A percentile compares a stretch with the other conserved stretches of the same genome.
Conservation (phyloP, 1,140 invertebrate species). For the Agraylea sexmaculata region DNA sequence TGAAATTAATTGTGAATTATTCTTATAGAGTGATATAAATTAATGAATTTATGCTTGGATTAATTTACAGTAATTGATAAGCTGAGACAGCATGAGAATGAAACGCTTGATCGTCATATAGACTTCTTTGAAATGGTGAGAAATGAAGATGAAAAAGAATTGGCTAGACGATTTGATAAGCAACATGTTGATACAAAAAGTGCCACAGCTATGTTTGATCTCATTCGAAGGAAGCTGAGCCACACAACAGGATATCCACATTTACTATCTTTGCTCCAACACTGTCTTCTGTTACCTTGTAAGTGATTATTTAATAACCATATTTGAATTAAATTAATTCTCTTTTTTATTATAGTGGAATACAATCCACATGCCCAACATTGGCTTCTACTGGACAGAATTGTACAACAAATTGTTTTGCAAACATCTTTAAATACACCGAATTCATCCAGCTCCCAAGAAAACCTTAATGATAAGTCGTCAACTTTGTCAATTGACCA, state of each 20-base stretch:
- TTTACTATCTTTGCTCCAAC: conserved; percentile 82
- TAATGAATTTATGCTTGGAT: too few species aligned
- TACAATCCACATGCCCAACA: conserved; percentile 67
- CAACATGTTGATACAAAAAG: conserved; percentile 93
- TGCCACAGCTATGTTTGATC: conserved; percentile 86
- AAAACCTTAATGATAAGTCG: conserved; percentile 19
- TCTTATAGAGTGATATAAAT: too few species aligned
- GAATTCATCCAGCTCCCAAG: conserved; percentile 25
- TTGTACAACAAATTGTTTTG: conserved; percentile 92
- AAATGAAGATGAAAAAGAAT: conserved; percentile 90
- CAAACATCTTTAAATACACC: conserved; percentile 50
- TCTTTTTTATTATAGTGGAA: conserved; percentile 27
- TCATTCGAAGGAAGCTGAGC: conserved; percentile 78
- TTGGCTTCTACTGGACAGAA: conserved; percentile 88
- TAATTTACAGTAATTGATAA: conserved; percentile 79
- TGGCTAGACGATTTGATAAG: conserved; percentile 80
- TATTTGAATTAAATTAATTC: conserved; percentile 3
- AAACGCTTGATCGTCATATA: conserved; percentile 80
- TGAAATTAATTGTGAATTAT: too few species aligned
- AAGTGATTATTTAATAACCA: conserved; percentile 37
- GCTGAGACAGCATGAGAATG: conserved; percentile 81
- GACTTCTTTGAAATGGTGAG: conserved; percentile 99
- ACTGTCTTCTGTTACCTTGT: conserved; percentile 83
- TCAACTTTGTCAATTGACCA: conserved; percentile 20
- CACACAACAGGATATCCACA: conserved; percentile 90